Evolutionary conservation across 2,113 vertebrate genomes (phyloP).

Genomic region (Cromileptes altivelis): DNA sequence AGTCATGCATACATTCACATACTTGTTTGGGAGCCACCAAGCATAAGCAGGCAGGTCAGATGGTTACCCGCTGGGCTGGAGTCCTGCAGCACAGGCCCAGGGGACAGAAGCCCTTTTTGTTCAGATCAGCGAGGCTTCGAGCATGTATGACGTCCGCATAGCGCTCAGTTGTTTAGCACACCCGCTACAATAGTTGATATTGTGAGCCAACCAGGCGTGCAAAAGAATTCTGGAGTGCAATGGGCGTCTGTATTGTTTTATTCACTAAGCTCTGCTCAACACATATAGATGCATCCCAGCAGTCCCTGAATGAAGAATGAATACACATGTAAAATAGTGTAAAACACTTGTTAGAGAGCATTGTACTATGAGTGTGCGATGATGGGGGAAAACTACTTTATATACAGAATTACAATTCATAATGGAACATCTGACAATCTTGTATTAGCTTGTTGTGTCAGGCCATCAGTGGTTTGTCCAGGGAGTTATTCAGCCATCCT

Average conservation of each 20-base stretch:
- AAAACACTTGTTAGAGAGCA: not conserved
- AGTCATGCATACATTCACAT: not conserved
- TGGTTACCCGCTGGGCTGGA: constrained; percentile 23
- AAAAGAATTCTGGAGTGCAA: constrained; percentile 46
- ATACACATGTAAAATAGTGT: not conserved
- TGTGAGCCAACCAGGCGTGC: constrained; percentile 38
- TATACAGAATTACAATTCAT: not conserved
- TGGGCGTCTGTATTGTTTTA: constrained; percentile 36
- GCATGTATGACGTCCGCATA: constrained; percentile 50
- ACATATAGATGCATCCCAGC: constrained; percentile 12
- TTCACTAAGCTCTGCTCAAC: constrained; percentile 26
- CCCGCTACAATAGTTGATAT: constrained; percentile 59
- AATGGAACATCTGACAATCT: not conserved
- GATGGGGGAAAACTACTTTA: not conserved
- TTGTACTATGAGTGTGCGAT: not conserved
- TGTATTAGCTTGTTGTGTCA: not conserved
- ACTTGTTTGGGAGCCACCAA: constrained; percentile 7
- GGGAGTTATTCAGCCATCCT: constrained; percentile 27
- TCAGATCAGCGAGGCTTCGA: constrained; percentile 29
- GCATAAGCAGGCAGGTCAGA: constrained; percentile 22
- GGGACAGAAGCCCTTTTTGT: constrained; percentile 55
- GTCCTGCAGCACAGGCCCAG: constrained; percentile 18
- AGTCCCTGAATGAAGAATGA: not conserved
- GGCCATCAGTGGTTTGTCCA: not conserved
- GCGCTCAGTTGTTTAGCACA: constrained; percentile 36